A percentile compares a stretch with the other conserved stretches of the same genome.
phyloP scores from a whole-genome alignment of 2,888 invertebrate genomes.

The Pycnomerus fuliginosus region DNA sequence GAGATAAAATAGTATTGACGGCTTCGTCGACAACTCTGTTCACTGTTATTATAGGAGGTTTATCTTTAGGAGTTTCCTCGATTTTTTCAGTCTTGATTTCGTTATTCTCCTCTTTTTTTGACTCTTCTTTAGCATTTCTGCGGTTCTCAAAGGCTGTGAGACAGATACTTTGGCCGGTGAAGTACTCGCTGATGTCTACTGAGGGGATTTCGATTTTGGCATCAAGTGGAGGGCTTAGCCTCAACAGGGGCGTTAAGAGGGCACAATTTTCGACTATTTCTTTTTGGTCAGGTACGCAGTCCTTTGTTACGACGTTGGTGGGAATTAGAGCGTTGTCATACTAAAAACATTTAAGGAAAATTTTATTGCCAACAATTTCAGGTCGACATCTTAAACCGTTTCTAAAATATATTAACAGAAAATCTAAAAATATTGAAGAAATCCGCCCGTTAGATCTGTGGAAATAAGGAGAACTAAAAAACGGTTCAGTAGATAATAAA shows the following conservation, averaged over 20 bases:
- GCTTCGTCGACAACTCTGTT: constrained; percentile 41
- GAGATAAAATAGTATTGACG: constrained; percentile 43
- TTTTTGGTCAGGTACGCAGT: constrained; percentile 35
- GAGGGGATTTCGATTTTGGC: constrained; percentile 69
- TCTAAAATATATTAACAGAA: too few species aligned
- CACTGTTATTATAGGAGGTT: constrained; percentile 9
- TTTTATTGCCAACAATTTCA: neutral
- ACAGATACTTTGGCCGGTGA: constrained; percentile 77
- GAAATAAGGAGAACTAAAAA: too few species aligned
- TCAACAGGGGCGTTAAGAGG: constrained; percentile 35
- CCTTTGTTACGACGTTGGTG: constrained; percentile 32
- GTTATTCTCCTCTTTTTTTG: constrained; percentile 11
- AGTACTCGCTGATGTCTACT: constrained; percentile 72
- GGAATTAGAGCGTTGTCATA: constrained; percentile 44
- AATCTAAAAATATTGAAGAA: too few species aligned
- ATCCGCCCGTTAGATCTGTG: too few species aligned
- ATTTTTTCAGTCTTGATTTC: constrained; percentile 26
- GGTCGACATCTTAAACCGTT: too few species aligned
- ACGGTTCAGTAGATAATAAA: neutral
- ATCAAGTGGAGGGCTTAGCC: constrained; percentile 59
- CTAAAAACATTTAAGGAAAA: constrained; percentile 25
- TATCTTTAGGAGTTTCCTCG: constrained; percentile 11
- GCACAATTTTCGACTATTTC: constrained; percentile 33
- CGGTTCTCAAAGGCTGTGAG: constrained; percentile 75
- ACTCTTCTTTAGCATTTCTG: constrained; percentile 56